Percentiles rank a stretch among this genome's conserved stretches.
phyloP scores from a whole-genome alignment of 92 coral and sea anemone genomes.

The Parazoanthus darwini region DNA sequence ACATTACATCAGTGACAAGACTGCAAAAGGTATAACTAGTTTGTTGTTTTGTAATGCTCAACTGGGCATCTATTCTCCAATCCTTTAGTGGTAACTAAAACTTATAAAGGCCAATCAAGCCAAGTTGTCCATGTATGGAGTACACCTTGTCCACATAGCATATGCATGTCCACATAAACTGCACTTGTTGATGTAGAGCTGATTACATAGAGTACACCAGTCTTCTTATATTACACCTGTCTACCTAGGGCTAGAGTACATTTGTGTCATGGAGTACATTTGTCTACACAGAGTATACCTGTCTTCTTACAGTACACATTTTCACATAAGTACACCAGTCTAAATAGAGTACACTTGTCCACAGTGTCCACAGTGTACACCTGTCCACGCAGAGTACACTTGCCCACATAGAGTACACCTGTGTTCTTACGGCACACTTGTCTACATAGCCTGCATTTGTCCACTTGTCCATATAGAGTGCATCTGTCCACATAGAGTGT shows the following conservation, averaged over 20 bases:
- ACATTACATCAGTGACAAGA: slow-evolving; percentile 54
- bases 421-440: background rate
- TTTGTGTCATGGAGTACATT: background rate
- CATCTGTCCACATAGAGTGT: background rate
- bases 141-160: background rate
- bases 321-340: background rate
- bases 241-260: background rate
- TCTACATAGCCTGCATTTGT: background rate
- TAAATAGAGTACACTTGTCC: too few relatives aligned
- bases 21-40: slow-evolving; percentile 47
- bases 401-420: background rate
- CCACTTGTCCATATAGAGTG: background rate
- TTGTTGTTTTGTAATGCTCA: background rate
- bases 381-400: background rate
- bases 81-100: too few relatives aligned
- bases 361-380: too few relatives aligned
- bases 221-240: background rate
- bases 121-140: background rate
- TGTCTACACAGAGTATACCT: background rate
- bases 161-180: background rate
- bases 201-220: background rate
- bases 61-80: too few relatives aligned
- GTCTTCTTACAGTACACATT: background rate
- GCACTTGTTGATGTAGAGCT: background rate
- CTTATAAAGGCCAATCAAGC: background rate